Base-by-base conservation (phyloP, 2,888 invertebrate species). In the Ochropacha duplaris region DNA sequence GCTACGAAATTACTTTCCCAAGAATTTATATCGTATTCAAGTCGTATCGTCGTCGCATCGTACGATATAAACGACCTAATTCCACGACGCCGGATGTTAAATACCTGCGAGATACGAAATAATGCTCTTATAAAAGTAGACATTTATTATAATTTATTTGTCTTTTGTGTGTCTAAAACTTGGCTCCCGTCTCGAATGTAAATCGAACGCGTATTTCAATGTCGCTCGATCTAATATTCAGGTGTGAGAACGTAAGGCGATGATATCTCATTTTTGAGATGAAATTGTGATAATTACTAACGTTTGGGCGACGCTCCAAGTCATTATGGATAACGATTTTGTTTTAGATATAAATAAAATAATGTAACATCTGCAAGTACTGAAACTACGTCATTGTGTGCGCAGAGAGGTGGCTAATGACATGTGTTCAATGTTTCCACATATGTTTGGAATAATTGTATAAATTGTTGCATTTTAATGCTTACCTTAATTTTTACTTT, bases 231-330 rank as follows among this genome's bases (percentile, higher is more conserved):
- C 31, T n/a, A n/a, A 36, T 36, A 57, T 64, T 66, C 71, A 77
- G 78, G 78, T 78, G 74, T 50, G 59, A 64, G 71, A 57, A 60
- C 57, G 54, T 22, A 50, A 55, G 54, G 59, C 61, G 57, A 63
- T n/a, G 4, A 34, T 28, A 1, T 1, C 14, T 12, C 2, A 34
- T 19, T n/a, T 54, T 60, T 60, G 54, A 52, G 55, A 54, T 28
- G 54, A 61, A 71, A 74, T 64, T 58, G 55, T 59, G 66, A 62
- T 76, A 76, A 75, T 78, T 66, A 72, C 68, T 57, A 57, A 59
- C 55, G 0, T 71, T 78, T 72, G 74, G 81, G 81, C 75, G 65
- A 39, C 11, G 50, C 50, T 79, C 80, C 80, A 81, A 78, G 58
- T 69, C 71, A 71, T 79, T 71, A 67, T 56, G 34, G 31, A 52